These are phyloP conservation scores for Platerodrilus igneus DNA, from an alignment of 2,888 invertebrate species.

Conservation along the genomic window DNA sequence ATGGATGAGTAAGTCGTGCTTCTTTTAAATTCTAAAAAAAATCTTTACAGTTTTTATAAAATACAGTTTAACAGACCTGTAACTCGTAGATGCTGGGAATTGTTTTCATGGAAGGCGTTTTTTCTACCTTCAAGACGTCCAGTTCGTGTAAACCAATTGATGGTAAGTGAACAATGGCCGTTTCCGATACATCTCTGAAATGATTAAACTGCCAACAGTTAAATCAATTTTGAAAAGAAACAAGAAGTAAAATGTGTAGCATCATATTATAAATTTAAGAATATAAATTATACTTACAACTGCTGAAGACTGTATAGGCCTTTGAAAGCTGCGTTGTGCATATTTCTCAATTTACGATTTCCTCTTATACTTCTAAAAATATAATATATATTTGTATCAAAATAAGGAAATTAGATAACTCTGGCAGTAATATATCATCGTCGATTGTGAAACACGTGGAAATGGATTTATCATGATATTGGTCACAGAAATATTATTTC, in stretches of 20 bases:
- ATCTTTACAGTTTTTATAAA: conserved; percentile 3
- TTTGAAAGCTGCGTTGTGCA: conserved; percentile 64
- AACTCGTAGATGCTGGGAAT: conserved; percentile 82
- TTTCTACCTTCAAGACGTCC: conserved; percentile 66
- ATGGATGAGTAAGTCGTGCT: conserved; percentile 76
- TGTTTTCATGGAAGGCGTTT: conserved; percentile 69
- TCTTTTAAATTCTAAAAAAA: conserved; percentile 58
- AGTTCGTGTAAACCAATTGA: conserved; percentile 66
- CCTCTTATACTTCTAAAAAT: conserved; percentile 68
- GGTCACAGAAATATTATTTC: too few relatives aligned
- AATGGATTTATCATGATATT: too few relatives aligned
- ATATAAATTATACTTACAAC: conserved; percentile 57
- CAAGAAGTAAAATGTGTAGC: too few relatives aligned
- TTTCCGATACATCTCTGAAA: conserved; percentile 76
- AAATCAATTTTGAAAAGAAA: conserved; percentile 34
- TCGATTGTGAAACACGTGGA: too few relatives aligned
- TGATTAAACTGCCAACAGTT: conserved; percentile 37
- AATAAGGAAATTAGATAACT: too few relatives aligned
- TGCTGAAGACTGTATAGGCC: conserved; percentile 63
- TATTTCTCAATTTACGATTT: conserved; percentile 58
- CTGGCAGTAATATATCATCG: too few relatives aligned
- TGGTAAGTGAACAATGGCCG: conserved; percentile 69
- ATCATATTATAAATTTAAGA: background rate
- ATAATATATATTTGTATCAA: background rate
- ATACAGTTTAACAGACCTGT: conserved; percentile 51